Percentiles rank a stretch among this genome's conserved stretches.
These are phyloP conservation scores for Podarcis lilfordi DNA, from an alignment of 2,797 vertebrate species.

Conservation along the genomic window DNA sequence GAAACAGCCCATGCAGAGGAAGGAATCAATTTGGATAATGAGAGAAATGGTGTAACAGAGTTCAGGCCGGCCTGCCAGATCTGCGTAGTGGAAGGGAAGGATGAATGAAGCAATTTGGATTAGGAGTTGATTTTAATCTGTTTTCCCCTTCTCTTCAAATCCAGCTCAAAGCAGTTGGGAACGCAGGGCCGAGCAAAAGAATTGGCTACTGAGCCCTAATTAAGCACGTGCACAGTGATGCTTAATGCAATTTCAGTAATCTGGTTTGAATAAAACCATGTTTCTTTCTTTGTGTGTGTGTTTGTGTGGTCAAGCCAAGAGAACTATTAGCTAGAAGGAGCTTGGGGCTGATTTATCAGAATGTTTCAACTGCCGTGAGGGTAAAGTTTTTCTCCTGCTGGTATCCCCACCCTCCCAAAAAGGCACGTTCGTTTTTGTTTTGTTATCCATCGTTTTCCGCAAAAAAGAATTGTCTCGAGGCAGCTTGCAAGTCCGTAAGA, in stretches of 20 bases:
- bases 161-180: conserved; percentile 7
- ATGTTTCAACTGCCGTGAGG: not conserved
- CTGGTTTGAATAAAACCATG: conserved; percentile 26
- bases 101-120: conserved; percentile 37
- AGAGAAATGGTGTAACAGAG: not conserved
- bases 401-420: not conserved
- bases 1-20: conserved; percentile 42
- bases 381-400: too few relatives aligned
- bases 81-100: not conserved
- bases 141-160: not conserved
- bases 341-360: not conserved
- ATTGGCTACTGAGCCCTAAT: not conserved
- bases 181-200: not conserved
- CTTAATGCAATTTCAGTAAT: conserved; percentile 26
- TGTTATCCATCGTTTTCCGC: too few relatives aligned
- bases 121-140: not conserved
- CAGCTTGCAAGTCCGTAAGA: too few relatives aligned
- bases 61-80: not conserved
- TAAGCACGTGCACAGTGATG: not conserved
- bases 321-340: not conserved
- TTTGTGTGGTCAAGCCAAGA: not conserved
- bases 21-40: conserved; percentile 25
- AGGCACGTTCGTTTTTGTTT: too few relatives aligned
- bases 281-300: not conserved
- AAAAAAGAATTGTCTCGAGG: too few relatives aligned